Evolutionary conservation across 2,888 invertebrate genomes (phyloP), one percentile per base, ranked within the genome.

Genomic region (Parnassius orleans): DNA sequence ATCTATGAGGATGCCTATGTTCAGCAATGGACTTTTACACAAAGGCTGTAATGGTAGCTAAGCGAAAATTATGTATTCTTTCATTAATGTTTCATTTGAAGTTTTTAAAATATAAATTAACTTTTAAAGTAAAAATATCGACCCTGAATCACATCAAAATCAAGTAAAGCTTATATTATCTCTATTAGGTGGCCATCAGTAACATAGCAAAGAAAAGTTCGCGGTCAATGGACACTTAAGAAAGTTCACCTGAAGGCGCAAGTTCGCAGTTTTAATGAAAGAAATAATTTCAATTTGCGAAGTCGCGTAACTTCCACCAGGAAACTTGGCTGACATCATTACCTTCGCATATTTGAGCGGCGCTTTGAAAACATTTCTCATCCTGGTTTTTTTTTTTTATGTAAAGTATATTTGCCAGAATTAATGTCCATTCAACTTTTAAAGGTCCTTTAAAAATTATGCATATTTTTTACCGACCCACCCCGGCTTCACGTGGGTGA

Each of bases 241-340:
- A 77, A 88, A 88, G 72, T 89, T 85, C 76, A 86, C 87, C 89
- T 87, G 87, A 80, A 81, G 79, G 77, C 75, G 65, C 66, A 75
- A 80, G 73, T 81, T 79, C 70, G 77, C 77, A 80, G 84, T 86
- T 88, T 83, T 88, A 90, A 90, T 90, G 90, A 90, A 90, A 90
- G 56, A 90, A 90, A 89, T 90, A 87, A 90, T 90, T 90, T 89
- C 88, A 89, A 87, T 90, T 90, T 84, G 79, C 71, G 71, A 79
- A 80, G 79, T 83, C 81, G 71, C 68, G 73, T 69, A 70, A 70
- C 68, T 67, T 68, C 66, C 65, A 68, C 71, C 73, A 70, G 65
- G 70, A 69, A 73, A 78, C 75, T 76, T 77, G 66, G 73, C 67
- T 80, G 80, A 83, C 81, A 76, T 83, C 83, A 83, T 88, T 87